phyloP scores from a whole-genome alignment of 2,797 vertebrate genomes.

The Chanos chanos region DNA sequence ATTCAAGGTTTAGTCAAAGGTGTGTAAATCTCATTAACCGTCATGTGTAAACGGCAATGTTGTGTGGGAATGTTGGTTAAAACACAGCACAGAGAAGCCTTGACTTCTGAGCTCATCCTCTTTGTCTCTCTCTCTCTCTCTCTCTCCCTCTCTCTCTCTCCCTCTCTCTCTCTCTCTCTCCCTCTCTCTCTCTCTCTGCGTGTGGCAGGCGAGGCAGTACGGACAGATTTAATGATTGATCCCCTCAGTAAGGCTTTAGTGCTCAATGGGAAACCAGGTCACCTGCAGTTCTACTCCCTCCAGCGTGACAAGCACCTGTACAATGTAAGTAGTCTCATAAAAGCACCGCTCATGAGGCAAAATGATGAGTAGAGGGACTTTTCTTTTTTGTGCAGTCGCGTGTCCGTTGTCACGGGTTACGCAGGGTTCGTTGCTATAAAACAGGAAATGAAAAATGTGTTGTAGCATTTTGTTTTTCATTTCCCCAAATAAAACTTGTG shows the following conservation, averaged over 20 bases:
- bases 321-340: slow-evolving; percentile 81
- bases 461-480: no score
- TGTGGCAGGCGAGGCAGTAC: slow-evolving; percentile 72
- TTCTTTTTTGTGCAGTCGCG: no score
- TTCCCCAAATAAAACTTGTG: no score
- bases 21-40: no score
- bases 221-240: slow-evolving; percentile 83
- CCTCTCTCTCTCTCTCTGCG: not conserved
- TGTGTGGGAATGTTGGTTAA: no score
- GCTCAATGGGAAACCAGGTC: slow-evolving; percentile 93
- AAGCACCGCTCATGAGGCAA: no score
- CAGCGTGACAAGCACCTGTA: slow-evolving; percentile 88
- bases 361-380: no score
- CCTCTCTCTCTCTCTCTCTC: not conserved
- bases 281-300: slow-evolving; percentile 93
- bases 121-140: not conserved
- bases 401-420: no score
- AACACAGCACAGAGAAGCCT: no score
- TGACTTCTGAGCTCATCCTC: not conserved
- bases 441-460: no score
- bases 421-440: no score
- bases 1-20: slow-evolving; percentile 94
- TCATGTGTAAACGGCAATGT: no score
- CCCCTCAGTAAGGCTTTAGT: slow-evolving; percentile 90
- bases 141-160: not conserved